A percentile compares a stretch with the other conserved stretches of the same genome.
Conservation (phyloP, 2,888 invertebrate species). For the Eremobia ochroleuca region DNA sequence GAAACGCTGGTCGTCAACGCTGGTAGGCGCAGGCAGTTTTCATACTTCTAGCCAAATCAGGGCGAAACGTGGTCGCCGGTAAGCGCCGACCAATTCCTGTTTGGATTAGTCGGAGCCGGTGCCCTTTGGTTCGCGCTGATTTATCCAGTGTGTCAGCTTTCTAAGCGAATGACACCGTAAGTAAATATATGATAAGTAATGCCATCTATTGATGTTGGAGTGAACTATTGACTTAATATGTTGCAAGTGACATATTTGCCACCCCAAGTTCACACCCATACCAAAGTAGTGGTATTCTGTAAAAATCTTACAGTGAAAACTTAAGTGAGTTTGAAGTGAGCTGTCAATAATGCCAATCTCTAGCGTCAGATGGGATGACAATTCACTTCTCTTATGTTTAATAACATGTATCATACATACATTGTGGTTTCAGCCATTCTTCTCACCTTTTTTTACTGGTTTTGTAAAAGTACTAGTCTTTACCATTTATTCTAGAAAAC, state of each 20-base stretch:
- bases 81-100: neutral
- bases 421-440: neutral
- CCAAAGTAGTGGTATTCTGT: neutral
- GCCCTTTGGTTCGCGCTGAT: neutral
- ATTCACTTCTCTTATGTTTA: neutral
- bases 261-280: too few relatives aligned
- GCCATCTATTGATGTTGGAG: slow-evolving; percentile 42
- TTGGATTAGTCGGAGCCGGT: neutral
- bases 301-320: too few relatives aligned
- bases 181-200: neutral
- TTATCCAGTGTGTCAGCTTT: neutral
- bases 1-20: neutral
- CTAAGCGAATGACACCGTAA: neutral
- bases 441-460: neutral
- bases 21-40: too few relatives aligned
- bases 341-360: too few relatives aligned
- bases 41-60: too few relatives aligned
- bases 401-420: neutral
- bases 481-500: neutral
- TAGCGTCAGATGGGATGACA: too few relatives aligned
- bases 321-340: too few relatives aligned
- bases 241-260: neutral
- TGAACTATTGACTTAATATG: slow-evolving; percentile 1
- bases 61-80: neutral
- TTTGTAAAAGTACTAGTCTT: neutral